These are phyloP conservation scores for Geophilus truncorum DNA, from an alignment of 2,888 invertebrate species.

Conservation along the genomic window DNA sequence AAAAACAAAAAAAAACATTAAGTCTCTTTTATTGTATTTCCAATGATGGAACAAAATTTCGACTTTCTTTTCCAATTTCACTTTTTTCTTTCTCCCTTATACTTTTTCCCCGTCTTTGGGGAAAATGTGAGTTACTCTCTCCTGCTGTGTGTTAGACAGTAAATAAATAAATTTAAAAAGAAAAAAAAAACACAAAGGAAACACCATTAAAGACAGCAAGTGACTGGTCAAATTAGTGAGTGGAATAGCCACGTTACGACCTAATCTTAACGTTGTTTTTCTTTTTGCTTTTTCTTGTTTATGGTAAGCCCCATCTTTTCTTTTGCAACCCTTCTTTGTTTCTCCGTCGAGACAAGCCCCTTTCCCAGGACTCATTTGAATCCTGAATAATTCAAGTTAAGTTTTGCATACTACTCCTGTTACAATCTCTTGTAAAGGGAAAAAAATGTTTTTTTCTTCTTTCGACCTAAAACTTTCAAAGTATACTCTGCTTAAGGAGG, in stretches of 20 bases:
- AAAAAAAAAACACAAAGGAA: neutral
- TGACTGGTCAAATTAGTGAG: conserved; percentile 1
- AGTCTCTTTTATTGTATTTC: conserved; percentile 16
- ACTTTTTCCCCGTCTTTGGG: neutral
- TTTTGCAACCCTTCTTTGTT: neutral
- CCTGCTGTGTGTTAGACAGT: conserved; percentile 3
- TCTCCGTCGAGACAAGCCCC: neutral
- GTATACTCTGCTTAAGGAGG: neutral
- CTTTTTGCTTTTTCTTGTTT: neutral
- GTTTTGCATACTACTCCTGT: neutral
- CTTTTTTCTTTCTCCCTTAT: neutral
- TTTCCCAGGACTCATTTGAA: neutral
- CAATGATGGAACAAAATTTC: conserved; percentile 16
- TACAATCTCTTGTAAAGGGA: neutral
- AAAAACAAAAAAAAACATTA: neutral
- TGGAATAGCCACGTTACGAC: conserved; percentile 3
- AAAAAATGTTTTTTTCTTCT: neutral
- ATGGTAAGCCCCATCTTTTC: neutral
- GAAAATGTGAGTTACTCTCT: neutral
- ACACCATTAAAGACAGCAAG: conserved; percentile 1
- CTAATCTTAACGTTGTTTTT: neutral
- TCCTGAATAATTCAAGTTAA: neutral
- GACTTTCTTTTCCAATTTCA: conserved; percentile 12
- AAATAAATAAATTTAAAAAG: neutral
- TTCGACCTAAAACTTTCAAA: neutral